Base-by-base conservation (phyloP, 2,888 invertebrate species). In the Vannuccia rotundouncinata region DNA sequence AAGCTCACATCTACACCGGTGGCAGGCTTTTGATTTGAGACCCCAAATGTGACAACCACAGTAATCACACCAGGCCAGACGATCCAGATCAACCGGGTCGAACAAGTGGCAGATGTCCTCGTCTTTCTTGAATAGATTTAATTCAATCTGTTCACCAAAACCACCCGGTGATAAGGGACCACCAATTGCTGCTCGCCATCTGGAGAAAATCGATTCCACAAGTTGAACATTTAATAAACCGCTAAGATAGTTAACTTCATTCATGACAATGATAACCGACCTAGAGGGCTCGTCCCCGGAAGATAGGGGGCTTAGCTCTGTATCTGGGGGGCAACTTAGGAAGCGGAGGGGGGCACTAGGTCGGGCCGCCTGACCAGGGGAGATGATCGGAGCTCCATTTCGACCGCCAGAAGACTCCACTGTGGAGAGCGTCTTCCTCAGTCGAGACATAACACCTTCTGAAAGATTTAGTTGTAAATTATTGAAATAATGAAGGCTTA, bases 31-130 rank as follows among this genome's bases (percentile, higher is more conserved):
- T 2, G 66, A 66, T 17, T 27, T 27, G 10, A 66, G 66, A n/a
- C 66, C 66, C 66, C 66, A 66, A 22, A 66, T 66, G 66, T 66
- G 66, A 2, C 66, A 17, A 66, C 22, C 66, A 66, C 66, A 66
- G 22, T 66, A 66, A 27, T 66, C 66, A 66, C 66, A 66, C 66
- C 66, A 66, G 66, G 66, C 66, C 22, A 66, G 22, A 5, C 66
- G 66, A 27, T 66, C 66, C 66, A 66, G 66, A 22, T 66, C 66
- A 5, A 66, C 66, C 66, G 66, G 66, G 22, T 66, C 66, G 22
- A n/a, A 66, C 10, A 66, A 2, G 22, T 66, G 66, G 25, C 66
- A 66, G 17, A 66, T 27, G 66, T 66, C 66, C 22, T 66, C 22
- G 22, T 66, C 66, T 27, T 22, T 5, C 5, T 22, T 5, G 22